Evolutionary conservation across 92 coral and sea anemone genomes (phyloP).

Genomic region (Epizoanthus fatuus): DNA sequence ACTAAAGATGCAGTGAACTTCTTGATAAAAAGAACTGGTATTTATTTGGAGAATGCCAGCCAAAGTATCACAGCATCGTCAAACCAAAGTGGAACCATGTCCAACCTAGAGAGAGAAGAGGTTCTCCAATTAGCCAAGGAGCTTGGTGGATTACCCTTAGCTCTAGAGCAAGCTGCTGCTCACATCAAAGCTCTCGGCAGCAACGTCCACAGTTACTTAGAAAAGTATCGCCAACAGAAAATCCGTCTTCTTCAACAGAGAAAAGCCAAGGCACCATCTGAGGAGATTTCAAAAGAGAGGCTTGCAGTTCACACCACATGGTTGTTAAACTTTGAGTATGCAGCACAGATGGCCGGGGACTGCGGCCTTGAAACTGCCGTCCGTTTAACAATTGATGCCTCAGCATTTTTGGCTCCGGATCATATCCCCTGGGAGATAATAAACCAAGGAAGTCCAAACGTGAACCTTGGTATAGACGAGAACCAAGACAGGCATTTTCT

Average conservation of each 20-base stretch:
- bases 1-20: constrained; percentile 36
- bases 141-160: constrained; percentile 68
- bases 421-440: constrained; percentile 42
- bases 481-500: constrained; percentile 6
- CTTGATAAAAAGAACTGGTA: constrained; percentile 26
- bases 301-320: constrained; percentile 70
- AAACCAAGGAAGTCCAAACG: constrained; percentile 30
- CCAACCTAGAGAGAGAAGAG: background rate
- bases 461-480: background rate
- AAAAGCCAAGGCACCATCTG: constrained; percentile 49
- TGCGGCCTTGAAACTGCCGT: constrained; percentile 28
- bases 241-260: constrained; percentile 35
- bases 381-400: constrained; percentile 22
- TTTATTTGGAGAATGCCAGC: background rate
- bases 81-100: background rate
- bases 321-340: constrained; percentile 61
- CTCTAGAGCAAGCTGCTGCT: constrained; percentile 74
- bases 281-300: constrained; percentile 42
- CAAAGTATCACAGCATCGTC: background rate
- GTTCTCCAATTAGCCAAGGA: constrained; percentile 30
- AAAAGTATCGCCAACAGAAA: constrained; percentile 37
- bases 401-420: constrained; percentile 38
- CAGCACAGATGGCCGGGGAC: constrained; percentile 17
- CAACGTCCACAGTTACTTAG: constrained; percentile 34
- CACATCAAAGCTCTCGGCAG: constrained; percentile 35